A percentile compares a stretch with the other conserved stretches of the same genome.
Conservation (phyloP, 2,113 vertebrate species). For the Pelecanus crispus region DNA sequence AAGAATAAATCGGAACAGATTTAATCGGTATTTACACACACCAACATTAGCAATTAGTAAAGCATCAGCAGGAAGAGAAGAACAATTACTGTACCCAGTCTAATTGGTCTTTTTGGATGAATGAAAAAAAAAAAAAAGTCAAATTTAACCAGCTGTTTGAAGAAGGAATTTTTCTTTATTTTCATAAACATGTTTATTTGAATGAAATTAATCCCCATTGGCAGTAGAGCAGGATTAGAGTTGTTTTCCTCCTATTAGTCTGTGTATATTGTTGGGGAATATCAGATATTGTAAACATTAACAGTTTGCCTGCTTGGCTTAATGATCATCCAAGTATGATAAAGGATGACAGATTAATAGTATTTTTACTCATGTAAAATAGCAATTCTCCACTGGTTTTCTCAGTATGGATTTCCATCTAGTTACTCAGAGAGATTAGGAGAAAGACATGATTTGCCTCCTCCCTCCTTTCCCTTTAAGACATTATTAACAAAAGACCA, state of each 20-base stretch:
- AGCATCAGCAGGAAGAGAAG: not conserved
- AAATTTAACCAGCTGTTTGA: constrained; percentile 23
- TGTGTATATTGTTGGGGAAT: constrained; percentile 7
- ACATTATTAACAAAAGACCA: not conserved
- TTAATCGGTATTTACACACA: constrained; percentile 49
- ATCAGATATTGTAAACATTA: constrained; percentile 32
- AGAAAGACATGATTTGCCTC: not conserved
- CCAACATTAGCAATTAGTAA: constrained; percentile 38
- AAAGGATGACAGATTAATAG: constrained; percentile 48
- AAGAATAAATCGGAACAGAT: constrained; percentile 58
- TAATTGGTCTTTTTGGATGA: not conserved
- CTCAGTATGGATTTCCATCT: not conserved
- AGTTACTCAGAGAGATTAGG: not conserved
- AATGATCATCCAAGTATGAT: constrained; percentile 53
- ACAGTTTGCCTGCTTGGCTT: constrained; percentile 46
- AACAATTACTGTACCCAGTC: not conserved
- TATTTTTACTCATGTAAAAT: not conserved
- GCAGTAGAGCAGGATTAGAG: constrained; percentile 25
- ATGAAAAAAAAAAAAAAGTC: not conserved
- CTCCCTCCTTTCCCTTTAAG: not conserved
- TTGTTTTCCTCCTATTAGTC: constrained; percentile 15
- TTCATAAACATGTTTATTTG: constrained; percentile 51
- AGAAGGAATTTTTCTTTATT: constrained; percentile 38
- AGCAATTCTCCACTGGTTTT: not conserved
- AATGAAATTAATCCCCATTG: constrained; percentile 62